Percentiles rank a stretch among this genome's conserved stretches.
These are phyloP conservation scores for Tenthredo mesomela DNA, from an alignment of 2,888 invertebrate species.

Conservation along the genomic window DNA sequence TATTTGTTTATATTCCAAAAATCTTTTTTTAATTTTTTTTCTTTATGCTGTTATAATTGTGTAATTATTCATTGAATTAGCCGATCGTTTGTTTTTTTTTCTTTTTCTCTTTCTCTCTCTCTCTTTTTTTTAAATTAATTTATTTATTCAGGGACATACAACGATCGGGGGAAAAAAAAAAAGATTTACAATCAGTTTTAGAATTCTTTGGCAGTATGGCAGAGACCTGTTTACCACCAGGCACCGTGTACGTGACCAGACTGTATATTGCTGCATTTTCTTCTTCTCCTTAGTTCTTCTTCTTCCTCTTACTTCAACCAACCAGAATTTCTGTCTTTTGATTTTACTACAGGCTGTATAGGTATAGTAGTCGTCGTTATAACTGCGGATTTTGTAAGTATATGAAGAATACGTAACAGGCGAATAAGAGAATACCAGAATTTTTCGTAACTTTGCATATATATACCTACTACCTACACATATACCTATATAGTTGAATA, in stretches of 20 bases:
- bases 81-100: neutral
- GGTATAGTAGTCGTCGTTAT: neutral
- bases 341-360: neutral
- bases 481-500: neutral
- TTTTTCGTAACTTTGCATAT: neutral
- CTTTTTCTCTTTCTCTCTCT: neutral
- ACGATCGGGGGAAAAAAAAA: neutral
- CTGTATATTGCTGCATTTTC: slow-evolving; percentile 28
- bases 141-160: neutral
- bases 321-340: neutral
- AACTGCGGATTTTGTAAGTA: slow-evolving; percentile 36
- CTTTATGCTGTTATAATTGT: neutral
- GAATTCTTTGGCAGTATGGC: neutral
- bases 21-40: neutral
- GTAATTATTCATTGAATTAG: neutral
- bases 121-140: neutral
- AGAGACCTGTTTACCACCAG: slow-evolving; percentile 43
- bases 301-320: neutral
- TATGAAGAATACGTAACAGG: slow-evolving; percentile 26
- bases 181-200: slow-evolving; percentile 20
- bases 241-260: slow-evolving; percentile 38
- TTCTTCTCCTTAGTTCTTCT: neutral
- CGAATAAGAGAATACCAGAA: neutral
- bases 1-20: neutral
- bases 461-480: neutral